Percentiles rank a stretch among this genome's conserved stretches.
phyloP scores from a whole-genome alignment of 2,113 vertebrate species.

The Leptocoma aspasia region DNA sequence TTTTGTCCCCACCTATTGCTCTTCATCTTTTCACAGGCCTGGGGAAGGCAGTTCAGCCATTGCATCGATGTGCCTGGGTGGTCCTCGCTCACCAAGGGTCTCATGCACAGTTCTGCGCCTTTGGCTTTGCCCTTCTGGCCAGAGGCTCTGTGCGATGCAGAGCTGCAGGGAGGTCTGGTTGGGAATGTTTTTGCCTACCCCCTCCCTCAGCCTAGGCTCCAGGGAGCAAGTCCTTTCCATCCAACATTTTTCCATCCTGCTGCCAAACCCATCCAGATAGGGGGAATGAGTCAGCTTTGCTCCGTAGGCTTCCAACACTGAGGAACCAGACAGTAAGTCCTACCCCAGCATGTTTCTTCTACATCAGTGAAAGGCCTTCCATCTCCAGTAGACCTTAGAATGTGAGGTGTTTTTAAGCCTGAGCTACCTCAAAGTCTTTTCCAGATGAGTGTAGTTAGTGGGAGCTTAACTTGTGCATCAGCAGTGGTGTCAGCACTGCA shows the following conservation, averaged over 20 bases:
- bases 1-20: background rate
- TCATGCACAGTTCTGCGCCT: background rate
- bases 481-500: background rate
- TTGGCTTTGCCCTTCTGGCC: slow-evolving; percentile 12
- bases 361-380: background rate
- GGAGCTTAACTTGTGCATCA: background rate
- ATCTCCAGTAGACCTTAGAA: background rate
- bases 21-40: background rate
- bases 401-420: background rate
- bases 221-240: background rate
- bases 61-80: background rate
- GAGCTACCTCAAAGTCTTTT: background rate
- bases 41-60: background rate
- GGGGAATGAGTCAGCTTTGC: background rate
- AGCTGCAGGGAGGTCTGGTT: slow-evolving; percentile 50
- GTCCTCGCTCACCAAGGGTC: background rate
- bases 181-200: background rate
- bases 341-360: background rate
- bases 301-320: background rate
- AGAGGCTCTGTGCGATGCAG: rapidly evolving
- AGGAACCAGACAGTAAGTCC: background rate
- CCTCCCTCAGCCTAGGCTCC: background rate
- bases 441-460: background rate
- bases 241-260: slow-evolving; percentile 6
- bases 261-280: slow-evolving; percentile 37